Evolutionary conservation across 2,797 vertebrate genomes (phyloP).

Genomic region (Halcyon leucocephala): DNA sequence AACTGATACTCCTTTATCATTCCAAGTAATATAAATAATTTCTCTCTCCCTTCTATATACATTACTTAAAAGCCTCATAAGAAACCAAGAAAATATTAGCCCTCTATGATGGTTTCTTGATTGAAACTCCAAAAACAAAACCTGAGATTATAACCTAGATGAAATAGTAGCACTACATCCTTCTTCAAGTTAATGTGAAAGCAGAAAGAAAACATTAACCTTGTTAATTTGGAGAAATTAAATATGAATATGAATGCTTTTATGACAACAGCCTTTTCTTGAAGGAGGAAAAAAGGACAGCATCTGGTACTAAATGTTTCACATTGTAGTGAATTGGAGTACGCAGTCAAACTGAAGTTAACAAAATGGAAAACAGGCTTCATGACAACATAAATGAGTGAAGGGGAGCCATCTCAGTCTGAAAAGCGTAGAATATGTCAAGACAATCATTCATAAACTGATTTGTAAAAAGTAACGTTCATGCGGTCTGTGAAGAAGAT

Average conservation of each 20-base stretch:
- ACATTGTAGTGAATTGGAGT: neutral
- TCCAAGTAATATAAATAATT: neutral
- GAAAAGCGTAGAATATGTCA: neutral
- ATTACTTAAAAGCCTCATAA: neutral
- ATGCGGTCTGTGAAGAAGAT: neutral
- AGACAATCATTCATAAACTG: neutral
- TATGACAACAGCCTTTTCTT: neutral
- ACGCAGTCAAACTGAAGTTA: conserved; percentile 22
- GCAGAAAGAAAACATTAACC: neutral
- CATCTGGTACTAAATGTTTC: conserved; percentile 23
- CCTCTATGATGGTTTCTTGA: neutral
- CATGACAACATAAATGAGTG: neutral
- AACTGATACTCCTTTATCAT: neutral
- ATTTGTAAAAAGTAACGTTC: neutral
- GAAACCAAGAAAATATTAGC: neutral
- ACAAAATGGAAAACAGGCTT: conserved; percentile 41
- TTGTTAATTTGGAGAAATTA: neutral
- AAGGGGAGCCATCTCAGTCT: neutral
- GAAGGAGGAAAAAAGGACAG: neutral
- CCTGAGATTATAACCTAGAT: neutral
- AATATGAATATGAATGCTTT: neutral
- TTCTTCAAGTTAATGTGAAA: neutral
- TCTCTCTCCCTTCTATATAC: neutral
- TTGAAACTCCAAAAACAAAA: neutral
- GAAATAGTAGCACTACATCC: neutral